These are phyloP conservation scores for Acrobasis consociella DNA, from an alignment of 2,888 invertebrate genomes.

Conservation along the genomic window DNA sequence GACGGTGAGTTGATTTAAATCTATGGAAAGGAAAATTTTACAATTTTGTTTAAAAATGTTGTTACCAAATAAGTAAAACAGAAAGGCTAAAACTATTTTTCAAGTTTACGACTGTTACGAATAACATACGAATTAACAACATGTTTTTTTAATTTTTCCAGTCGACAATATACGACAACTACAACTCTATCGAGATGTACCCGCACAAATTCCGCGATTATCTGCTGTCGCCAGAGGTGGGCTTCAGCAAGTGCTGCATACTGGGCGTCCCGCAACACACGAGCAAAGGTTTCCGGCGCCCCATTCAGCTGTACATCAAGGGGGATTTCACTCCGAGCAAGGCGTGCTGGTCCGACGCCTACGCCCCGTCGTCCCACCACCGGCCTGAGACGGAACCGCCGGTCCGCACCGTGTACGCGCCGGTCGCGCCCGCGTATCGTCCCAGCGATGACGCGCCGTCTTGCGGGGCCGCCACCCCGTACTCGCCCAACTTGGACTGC, in stretches of 20 bases:
- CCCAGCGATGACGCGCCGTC: conserved; percentile 80
- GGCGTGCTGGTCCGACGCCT: conserved; percentile 85
- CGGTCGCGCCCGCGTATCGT: conserved; percentile 71
- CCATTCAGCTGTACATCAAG: conserved; percentile 87
- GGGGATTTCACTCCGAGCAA: conserved; percentile 85
- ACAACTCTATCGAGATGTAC: conserved; percentile 91
- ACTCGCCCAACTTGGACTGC: conserved; percentile 74
- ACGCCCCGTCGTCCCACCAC: conserved; percentile 85
- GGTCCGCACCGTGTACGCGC: conserved; percentile 77
- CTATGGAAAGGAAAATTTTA: too few relatives aligned
- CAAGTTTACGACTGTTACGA: too few relatives aligned
- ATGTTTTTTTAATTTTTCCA: conserved; percentile 65
- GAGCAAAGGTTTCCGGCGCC: conserved; percentile 94
- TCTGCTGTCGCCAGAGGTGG: conserved; percentile 93
- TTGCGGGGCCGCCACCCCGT: conserved; percentile 78
- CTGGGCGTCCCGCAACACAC: conserved; percentile 92
- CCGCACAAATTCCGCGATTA: conserved; percentile 97
- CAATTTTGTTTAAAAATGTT: too few relatives aligned
- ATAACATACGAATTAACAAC: not conserved
- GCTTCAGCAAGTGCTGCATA: conserved; percentile 94
- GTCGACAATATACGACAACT: conserved; percentile 93
- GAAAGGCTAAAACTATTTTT: too few relatives aligned
- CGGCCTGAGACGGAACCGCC: conserved; percentile 81
- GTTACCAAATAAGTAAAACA: too few relatives aligned
- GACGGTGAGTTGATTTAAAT: conserved; percentile 84